A percentile compares a stretch with the other conserved stretches of the same genome.
Evolutionary conservation across 2,113 vertebrate species (phyloP).

Genomic region (Isichthys henryi): DNA sequence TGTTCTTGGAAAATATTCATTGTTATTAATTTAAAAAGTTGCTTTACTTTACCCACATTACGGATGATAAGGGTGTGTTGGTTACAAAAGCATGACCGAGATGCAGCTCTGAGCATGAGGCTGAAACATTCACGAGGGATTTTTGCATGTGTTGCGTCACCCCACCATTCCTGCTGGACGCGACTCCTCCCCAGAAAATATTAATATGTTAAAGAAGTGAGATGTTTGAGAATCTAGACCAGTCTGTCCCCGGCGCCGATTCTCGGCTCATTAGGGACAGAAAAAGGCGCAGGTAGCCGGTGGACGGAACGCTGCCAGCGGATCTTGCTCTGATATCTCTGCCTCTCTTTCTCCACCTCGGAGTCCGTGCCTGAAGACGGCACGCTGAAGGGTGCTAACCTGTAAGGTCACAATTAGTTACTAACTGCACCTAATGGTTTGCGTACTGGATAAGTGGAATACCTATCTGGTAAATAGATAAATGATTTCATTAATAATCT

Average conservation of each 20-base stretch:
- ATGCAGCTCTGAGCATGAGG: background rate
- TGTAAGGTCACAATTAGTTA: too few relatives aligned
- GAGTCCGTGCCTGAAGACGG: background rate
- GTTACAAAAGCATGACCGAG: background rate
- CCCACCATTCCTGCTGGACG: conserved; percentile 20
- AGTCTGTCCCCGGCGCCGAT: conserved; percentile 49
- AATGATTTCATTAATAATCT: background rate
- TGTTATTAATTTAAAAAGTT: conserved; percentile 30
- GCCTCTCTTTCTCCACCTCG: conserved; percentile 41
- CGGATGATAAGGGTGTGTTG: background rate
- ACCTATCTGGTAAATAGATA: background rate
- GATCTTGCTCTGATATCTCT: conserved; percentile 40
- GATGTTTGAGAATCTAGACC: conserved; percentile 43
- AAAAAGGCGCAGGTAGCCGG: conserved; percentile 48
- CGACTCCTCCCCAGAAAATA: conserved; percentile 30
- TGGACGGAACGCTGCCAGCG: conserved; percentile 48
- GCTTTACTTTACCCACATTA: background rate
- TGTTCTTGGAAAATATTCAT: conserved; percentile 16
- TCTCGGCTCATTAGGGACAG: conserved; percentile 57
- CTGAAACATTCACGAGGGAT: background rate
- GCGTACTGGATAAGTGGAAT: background rate
- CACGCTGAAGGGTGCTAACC: too few relatives aligned
- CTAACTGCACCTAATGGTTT: background rate
- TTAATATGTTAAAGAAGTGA: conserved; percentile 29
- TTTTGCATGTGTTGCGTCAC: conserved; percentile 6